Percentiles rank a stretch among this genome's conserved stretches.
These are phyloP conservation scores for Ramphastos sulfuratus DNA, from an alignment of 2,113 vertebrate species.

Conservation along the genomic window DNA sequence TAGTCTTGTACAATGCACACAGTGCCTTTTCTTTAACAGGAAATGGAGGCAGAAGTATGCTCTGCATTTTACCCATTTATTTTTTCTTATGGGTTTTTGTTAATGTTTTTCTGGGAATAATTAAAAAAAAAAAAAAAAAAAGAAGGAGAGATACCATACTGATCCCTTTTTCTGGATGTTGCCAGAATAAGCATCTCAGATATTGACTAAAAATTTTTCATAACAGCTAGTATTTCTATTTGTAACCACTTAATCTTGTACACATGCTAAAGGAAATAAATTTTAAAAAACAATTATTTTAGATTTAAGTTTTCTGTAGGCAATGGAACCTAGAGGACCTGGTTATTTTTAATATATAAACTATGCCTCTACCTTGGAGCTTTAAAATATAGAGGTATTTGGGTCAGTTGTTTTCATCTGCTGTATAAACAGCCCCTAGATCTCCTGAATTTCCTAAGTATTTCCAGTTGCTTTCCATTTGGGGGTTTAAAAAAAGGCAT, in stretches of 20 bases:
- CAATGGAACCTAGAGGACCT: neutral
- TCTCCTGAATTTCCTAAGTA: conserved; percentile 34
- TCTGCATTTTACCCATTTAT: neutral
- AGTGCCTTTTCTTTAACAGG: neutral
- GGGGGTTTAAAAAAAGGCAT: neutral
- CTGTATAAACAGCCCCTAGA: conserved; percentile 43
- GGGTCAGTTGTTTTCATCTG: conserved; percentile 51
- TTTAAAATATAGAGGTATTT: conserved; percentile 44
- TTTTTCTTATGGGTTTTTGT: too few species aligned
- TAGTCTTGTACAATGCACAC: neutral
- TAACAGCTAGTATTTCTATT: conserved; percentile 53
- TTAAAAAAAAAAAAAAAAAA: neutral
- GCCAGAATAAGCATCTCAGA: conserved; percentile 53
- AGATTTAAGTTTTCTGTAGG: conserved; percentile 53
- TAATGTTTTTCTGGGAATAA: too few species aligned
- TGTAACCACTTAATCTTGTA: conserved; percentile 51
- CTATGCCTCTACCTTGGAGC: neutral
- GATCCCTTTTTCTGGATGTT: conserved; percentile 26
- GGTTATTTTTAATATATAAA: conserved; percentile 53
- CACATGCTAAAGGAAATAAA: conserved; percentile 62
- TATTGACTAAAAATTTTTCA: conserved; percentile 42
- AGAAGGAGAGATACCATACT: neutral
- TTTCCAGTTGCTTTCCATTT: conserved; percentile 55
- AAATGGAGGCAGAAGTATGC: neutral
- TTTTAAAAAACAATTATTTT: conserved; percentile 60